These are phyloP conservation scores for Drosophila eohydei DNA, from an alignment of 2,888 invertebrate species.

Conservation along the genomic window DNA sequence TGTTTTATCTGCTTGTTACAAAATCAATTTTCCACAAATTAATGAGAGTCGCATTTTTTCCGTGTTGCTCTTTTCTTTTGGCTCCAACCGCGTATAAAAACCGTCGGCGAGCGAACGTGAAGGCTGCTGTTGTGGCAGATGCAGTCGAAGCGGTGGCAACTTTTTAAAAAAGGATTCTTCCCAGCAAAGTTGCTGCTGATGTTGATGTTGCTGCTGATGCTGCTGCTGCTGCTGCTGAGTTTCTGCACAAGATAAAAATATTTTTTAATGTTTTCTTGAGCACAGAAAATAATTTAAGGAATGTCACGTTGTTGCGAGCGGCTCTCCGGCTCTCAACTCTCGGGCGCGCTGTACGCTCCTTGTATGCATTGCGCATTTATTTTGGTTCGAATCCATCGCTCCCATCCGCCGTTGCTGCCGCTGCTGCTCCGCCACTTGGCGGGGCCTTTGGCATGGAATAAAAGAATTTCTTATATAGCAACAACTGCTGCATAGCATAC, in stretches of 20 bases:
- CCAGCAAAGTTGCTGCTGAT: slow-evolving; percentile 51
- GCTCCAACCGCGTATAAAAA: slow-evolving; percentile 11
- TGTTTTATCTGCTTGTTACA: slow-evolving; percentile 59
- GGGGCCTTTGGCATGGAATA: slow-evolving; percentile 61
- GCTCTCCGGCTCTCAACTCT: slow-evolving; percentile 43
- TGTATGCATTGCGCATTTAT: slow-evolving; percentile 76
- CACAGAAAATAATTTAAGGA: slow-evolving; percentile 79
- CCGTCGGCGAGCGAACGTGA: slow-evolving; percentile 12
- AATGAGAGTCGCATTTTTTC: slow-evolving; percentile 71
- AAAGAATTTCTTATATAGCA: slow-evolving; percentile 78
- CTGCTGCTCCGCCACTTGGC: slow-evolving; percentile 9
- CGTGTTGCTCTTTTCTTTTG: slow-evolving; percentile 41
- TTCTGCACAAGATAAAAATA: slow-evolving; percentile 76
- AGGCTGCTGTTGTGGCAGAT: slow-evolving; percentile 33
- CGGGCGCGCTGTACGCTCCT: slow-evolving; percentile 53
- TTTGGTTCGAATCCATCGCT: slow-evolving; percentile 50
- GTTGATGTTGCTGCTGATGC: slow-evolving; percentile 44
- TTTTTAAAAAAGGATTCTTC: slow-evolving; percentile 68
- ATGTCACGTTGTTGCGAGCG: slow-evolving; percentile 76
- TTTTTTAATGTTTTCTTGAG: slow-evolving; percentile 80
- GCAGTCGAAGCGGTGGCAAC: slow-evolving; percentile 41
- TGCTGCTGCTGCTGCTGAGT: slow-evolving; percentile 53
- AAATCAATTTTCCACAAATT: slow-evolving; percentile 71
- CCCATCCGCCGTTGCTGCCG: slow-evolving; percentile 22
- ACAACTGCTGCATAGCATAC: slow-evolving; percentile 74